These are phyloP conservation scores for Sebastes diploproa DNA, from an alignment of 2,797 vertebrate species.

Conservation along the genomic window DNA sequence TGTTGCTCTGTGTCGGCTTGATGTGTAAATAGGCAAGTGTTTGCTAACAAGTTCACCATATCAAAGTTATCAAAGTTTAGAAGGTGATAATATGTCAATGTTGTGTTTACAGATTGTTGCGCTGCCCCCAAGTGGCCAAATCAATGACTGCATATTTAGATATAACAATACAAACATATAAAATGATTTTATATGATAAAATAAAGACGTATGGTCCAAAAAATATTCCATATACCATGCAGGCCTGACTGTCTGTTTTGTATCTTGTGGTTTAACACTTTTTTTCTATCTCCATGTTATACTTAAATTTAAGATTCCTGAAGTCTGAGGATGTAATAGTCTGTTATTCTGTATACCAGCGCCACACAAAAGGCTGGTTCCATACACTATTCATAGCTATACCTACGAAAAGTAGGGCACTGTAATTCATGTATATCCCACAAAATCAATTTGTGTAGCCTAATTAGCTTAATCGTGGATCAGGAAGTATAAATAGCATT, in stretches of 20 bases:
- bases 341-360: neutral
- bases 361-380: too few relatives aligned
- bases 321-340: neutral
- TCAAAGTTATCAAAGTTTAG: too few relatives aligned
- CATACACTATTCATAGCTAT: too few relatives aligned
- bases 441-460: too few relatives aligned
- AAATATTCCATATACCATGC: neutral
- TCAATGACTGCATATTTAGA: neutral
- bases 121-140: neutral
- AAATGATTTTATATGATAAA: neutral
- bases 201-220: neutral
- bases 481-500: too few relatives aligned
- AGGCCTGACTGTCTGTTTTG: neutral
- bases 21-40: too few relatives aligned
- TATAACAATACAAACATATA: neutral
- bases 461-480: too few relatives aligned
- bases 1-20: too few relatives aligned
- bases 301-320: neutral
- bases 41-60: too few relatives aligned
- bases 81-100: too few relatives aligned
- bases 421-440: too few relatives aligned
- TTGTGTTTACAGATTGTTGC: neutral
- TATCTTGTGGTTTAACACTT: neutral
- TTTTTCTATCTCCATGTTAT: neutral
- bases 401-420: too few relatives aligned